phyloP scores from a whole-genome alignment of 2,797 vertebrate species.

The Thripadectes ignobilis region DNA sequence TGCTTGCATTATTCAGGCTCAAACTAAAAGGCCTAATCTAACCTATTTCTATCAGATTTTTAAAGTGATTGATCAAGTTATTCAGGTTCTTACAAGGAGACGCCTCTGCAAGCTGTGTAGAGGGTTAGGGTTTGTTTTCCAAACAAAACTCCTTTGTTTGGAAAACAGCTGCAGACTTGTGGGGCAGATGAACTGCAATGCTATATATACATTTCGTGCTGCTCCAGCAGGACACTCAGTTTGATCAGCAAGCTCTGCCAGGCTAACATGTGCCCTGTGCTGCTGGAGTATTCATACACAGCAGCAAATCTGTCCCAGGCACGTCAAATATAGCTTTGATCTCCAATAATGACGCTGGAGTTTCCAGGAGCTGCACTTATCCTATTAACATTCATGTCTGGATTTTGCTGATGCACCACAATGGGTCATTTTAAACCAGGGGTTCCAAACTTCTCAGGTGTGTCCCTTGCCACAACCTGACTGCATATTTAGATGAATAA shows the following conservation, averaged over 20 bases:
- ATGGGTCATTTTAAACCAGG: neutral
- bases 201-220: neutral
- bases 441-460: neutral
- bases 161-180: neutral
- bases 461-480: neutral
- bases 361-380: slow-evolving; percentile 25
- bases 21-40: neutral
- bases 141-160: neutral
- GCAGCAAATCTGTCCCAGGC: slow-evolving; percentile 33
- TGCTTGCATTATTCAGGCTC: neutral
- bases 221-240: neutral
- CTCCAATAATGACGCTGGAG: slow-evolving; percentile 4
- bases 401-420: slow-evolving; percentile 34
- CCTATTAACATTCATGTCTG: slow-evolving; percentile 48
- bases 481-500: neutral
- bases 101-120: neutral
- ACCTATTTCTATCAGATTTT: neutral
- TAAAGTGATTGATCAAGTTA: neutral
- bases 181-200: neutral
- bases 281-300: slow-evolving; percentile 2
- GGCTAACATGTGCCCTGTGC: neutral
- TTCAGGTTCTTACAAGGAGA: neutral
- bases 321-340: slow-evolving; percentile 13
- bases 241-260: neutral
- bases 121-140: no score